These are phyloP conservation scores for Lobophora halterata DNA, from an alignment of 2,888 invertebrate genomes.

Conservation along the genomic window DNA sequence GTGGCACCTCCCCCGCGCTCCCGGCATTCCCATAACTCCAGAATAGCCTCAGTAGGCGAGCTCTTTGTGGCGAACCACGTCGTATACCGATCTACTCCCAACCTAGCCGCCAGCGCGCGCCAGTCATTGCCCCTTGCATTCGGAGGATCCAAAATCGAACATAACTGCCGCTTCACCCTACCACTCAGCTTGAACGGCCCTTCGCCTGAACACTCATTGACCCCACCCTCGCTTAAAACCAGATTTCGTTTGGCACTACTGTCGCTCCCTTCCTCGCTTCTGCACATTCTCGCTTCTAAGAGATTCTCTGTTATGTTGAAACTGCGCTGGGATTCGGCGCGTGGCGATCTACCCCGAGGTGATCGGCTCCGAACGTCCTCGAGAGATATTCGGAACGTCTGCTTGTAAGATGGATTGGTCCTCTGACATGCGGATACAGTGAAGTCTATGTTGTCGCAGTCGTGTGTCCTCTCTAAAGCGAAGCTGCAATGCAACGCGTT, in stretches of 20 bases:
- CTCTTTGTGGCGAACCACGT: conserved; percentile 98
- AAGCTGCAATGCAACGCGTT: conserved; percentile 96
- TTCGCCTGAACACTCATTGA: conserved; percentile 81
- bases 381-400: conserved; percentile 72
- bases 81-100: conserved; percentile 96
- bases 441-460: conserved; percentile 73
- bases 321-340: conserved; percentile 70
- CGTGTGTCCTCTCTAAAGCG: conserved; percentile 86
- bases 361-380: conserved; percentile 71
- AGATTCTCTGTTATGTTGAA: conserved; percentile 76
- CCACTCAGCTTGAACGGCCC: conserved; percentile 82
- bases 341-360: conserved; percentile 70
- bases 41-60: conserved; percentile 97
- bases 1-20: conserved; percentile 91
- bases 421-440: conserved; percentile 71
- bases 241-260: conserved; percentile 67
- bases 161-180: conserved; percentile 77
- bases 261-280: conserved; percentile 73
- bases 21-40: conserved; percentile 97
- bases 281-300: conserved; percentile 69
- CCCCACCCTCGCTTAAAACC: conserved; percentile 79
- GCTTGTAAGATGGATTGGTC: conserved; percentile 74
- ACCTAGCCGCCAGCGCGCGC: conserved; percentile 95
- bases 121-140: conserved; percentile 96
- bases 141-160: conserved; percentile 92